Evolutionary conservation across 2,888 invertebrate species (phyloP).

Genomic region (Noctua comes): DNA sequence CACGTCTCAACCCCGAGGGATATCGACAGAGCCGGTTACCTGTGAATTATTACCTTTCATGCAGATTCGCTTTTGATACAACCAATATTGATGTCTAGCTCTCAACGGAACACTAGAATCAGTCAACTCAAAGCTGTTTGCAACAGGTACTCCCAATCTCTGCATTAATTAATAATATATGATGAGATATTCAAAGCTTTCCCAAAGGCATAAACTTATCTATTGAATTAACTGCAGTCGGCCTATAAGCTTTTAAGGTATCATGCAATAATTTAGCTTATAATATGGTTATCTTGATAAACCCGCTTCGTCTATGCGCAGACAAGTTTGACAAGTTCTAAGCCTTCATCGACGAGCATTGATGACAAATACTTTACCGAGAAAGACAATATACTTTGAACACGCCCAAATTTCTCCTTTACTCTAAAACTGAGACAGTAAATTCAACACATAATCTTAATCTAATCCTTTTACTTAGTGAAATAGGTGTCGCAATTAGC

Average conservation of each 20-base stretch:
- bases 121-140: slow-evolving; percentile 6
- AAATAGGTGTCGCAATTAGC: slow-evolving; percentile 59
- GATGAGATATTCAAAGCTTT: slow-evolving; percentile 1
- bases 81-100: slow-evolving; percentile 22
- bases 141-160: slow-evolving; percentile 18
- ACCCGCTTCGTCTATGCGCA: neutral
- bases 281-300: slow-evolving; percentile 12
- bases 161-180: neutral
- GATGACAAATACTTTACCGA: slow-evolving; percentile 11
- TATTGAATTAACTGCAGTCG: slow-evolving; percentile 18
- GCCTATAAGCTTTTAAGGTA: neutral
- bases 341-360: slow-evolving; percentile 2
- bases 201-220: slow-evolving; percentile 8
- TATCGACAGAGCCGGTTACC: slow-evolving; percentile 13
- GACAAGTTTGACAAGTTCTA: slow-evolving; percentile 11
- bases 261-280: slow-evolving; percentile 14
- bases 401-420: neutral
- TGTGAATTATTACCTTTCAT: slow-evolving; percentile 35
- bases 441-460: slow-evolving; percentile 53
- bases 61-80: slow-evolving; percentile 15
- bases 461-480: slow-evolving; percentile 59
- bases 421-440: slow-evolving; percentile 31
- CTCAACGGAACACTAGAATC: slow-evolving; percentile 8
- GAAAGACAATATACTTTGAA: slow-evolving; percentile 5
- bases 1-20: slow-evolving; percentile 15